Evolutionary conservation across 2,113 vertebrate species (phyloP).

Genomic region (Leiothrix lutea): DNA sequence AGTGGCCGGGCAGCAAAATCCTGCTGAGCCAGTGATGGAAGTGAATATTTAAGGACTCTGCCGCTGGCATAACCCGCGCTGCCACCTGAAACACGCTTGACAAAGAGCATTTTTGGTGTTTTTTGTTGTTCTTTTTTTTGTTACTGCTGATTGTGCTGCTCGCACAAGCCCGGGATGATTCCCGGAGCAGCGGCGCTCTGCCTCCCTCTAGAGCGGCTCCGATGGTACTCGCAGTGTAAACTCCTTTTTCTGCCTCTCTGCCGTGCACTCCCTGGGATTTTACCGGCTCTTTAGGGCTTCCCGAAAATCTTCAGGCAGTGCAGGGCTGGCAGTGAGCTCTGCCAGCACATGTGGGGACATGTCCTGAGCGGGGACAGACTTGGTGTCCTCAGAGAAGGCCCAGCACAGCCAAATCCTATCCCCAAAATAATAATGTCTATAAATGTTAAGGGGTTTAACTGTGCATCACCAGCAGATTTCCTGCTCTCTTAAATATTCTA

Average conservation of each 20-base stretch:
- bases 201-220: constrained; percentile 64
- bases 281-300: background rate
- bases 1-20: background rate
- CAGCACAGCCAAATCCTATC: background rate
- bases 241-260: background rate
- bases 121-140: too few species aligned
- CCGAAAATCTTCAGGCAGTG: background rate
- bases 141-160: constrained; percentile 4
- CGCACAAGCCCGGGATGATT: background rate
- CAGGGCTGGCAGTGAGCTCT: background rate
- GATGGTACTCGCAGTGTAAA: rapidly evolving
- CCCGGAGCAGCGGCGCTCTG: constrained; percentile 43
- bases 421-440: rapidly evolving
- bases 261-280: rapidly evolving
- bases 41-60: constrained; percentile 38
- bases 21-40: constrained; percentile 47
- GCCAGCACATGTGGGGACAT: rapidly evolving
- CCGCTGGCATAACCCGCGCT: constrained; percentile 23
- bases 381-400: background rate
- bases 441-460: background rate
- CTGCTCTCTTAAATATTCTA: background rate
- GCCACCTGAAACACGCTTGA: constrained; percentile 26
- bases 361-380: rapidly evolving
- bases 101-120: background rate
- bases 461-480: background rate